Percentiles rank a stretch among this genome's conserved stretches.
Conservation (phyloP, 2,797 vertebrate species). For the Bovichtus variegatus region DNA sequence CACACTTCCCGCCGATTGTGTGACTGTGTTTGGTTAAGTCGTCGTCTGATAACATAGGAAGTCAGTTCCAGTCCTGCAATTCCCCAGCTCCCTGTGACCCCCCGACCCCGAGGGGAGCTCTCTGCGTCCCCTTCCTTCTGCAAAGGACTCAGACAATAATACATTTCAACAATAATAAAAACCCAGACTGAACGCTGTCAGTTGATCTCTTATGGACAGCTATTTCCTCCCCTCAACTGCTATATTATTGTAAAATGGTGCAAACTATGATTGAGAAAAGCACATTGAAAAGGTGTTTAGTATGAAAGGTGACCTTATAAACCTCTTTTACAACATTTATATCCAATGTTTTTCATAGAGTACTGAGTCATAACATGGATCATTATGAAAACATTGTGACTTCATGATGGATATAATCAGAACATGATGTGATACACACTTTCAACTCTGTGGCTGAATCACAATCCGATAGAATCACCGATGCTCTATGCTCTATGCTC, state of each 20-base stretch:
- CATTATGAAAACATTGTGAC: background rate
- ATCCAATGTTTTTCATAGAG: background rate
- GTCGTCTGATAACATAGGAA: slow-evolving; percentile 11
- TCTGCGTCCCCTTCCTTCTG: slow-evolving; percentile 46
- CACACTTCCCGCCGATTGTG: slow-evolving; percentile 6
- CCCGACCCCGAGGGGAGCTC: slow-evolving; percentile 16
- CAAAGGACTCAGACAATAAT: slow-evolving; percentile 31
- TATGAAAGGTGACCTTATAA: background rate
- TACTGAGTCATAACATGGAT: background rate
- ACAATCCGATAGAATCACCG: no score
- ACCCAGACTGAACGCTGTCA: slow-evolving; percentile 19
- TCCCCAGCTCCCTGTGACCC: slow-evolving; percentile 40
- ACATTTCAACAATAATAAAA: slow-evolving; percentile 37
- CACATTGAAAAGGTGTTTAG: background rate
- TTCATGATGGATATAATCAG: background rate
- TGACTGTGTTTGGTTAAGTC: slow-evolving; percentile 17
- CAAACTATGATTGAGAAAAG: background rate
- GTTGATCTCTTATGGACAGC: slow-evolving; percentile 26
- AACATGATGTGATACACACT: background rate
- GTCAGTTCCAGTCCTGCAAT: background rate
- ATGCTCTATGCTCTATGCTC: no score
- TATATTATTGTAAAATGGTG: background rate
- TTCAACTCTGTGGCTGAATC: background rate
- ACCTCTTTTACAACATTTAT: slow-evolving; percentile 9
- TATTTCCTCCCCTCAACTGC: slow-evolving; percentile 19